Conservation (phyloP, 2,113 vertebrate species). For the Macrotus californicus region DNA sequence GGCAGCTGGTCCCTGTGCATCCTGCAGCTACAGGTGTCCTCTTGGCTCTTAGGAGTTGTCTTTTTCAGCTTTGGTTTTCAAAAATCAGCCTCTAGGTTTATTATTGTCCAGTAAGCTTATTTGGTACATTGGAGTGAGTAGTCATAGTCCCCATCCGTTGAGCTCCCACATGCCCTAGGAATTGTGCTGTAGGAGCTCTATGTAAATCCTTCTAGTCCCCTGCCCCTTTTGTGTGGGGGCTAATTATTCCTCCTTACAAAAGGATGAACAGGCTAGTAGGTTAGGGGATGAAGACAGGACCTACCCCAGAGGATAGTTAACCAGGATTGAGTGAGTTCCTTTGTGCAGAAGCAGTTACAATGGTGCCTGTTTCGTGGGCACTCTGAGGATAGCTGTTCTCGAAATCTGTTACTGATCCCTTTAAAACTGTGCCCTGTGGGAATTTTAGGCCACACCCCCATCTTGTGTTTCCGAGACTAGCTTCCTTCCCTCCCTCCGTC, state of each 20-base stretch:
- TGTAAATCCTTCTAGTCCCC: background rate
- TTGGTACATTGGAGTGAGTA: background rate
- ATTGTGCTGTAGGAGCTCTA: background rate
- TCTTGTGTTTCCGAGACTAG: background rate
- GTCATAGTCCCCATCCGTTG: background rate
- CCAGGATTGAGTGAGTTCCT: background rate
- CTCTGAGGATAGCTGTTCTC: background rate
- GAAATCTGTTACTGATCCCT: background rate
- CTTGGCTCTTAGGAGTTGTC: background rate
- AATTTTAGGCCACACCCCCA: background rate
- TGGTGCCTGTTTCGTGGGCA: background rate
- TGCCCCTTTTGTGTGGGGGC: background rate
- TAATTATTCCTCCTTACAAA: background rate
- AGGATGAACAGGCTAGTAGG: background rate
- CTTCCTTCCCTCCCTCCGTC: background rate
- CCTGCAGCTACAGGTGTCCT: background rate
- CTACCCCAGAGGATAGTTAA: background rate
- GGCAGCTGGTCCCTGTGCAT: background rate
- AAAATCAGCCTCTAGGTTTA: background rate
- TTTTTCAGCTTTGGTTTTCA: background rate
- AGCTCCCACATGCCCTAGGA: background rate
- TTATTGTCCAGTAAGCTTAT: background rate
- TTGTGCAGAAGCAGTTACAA: background rate
- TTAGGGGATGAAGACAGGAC: background rate
- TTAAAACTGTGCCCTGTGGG: background rate